These are phyloP conservation scores for Melanotaenia nigrans DNA, from an alignment of 2,797 vertebrate genomes.

Conservation along the genomic window DNA sequence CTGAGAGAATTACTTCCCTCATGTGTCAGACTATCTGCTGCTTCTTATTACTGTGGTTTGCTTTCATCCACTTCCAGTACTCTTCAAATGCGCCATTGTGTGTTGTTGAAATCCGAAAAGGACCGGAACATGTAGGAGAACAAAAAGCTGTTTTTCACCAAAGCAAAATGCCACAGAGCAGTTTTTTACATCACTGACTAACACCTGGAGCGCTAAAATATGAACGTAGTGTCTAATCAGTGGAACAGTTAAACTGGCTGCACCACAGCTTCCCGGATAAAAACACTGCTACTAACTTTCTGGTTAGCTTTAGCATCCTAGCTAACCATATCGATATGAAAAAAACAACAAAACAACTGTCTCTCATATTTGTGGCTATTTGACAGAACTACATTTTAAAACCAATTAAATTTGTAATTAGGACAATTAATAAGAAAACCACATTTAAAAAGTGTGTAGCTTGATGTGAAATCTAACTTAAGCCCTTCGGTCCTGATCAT, in stretches of 20 bases:
- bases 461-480: background rate
- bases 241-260: constrained; percentile 34
- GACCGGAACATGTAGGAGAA: constrained; percentile 75
- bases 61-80: constrained; percentile 92
- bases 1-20: constrained; percentile 88
- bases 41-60: constrained; percentile 88
- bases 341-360: too few species aligned
- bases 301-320: background rate
- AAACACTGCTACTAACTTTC: constrained; percentile 20
- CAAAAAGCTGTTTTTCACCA: constrained; percentile 72
- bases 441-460: background rate
- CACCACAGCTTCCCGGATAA: constrained; percentile 19
- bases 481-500: too few species aligned
- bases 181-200: constrained; percentile 55
- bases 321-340: too few species aligned
- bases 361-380: too few species aligned
- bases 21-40: constrained; percentile 87
- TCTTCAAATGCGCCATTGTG: constrained; percentile 88
- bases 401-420: too few species aligned
- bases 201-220: constrained; percentile 71
- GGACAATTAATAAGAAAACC: too few species aligned
- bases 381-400: too few species aligned
- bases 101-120: constrained; percentile 83
- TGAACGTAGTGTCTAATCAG: constrained; percentile 50
- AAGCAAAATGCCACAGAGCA: constrained; percentile 52